Evolutionary conservation across 2,113 vertebrate genomes (phyloP).

Genomic region (Crotalus tigris): DNA sequence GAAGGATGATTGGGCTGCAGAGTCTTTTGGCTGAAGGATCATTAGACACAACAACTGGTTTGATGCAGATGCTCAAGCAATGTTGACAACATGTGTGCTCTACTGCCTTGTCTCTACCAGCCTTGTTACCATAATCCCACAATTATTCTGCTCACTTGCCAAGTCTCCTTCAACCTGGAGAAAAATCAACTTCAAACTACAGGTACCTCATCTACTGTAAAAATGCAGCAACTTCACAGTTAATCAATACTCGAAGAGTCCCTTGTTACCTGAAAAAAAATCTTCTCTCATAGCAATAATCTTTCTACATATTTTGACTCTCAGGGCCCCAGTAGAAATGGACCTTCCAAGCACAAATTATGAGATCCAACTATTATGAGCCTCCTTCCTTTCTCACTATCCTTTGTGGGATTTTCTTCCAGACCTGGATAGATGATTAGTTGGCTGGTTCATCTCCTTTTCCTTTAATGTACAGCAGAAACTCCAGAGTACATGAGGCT

Average conservation of each 20-base stretch:
- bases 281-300: neutral
- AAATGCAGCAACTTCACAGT: neutral
- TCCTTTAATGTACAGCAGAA: neutral
- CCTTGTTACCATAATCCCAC: neutral
- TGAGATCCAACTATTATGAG: neutral
- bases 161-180: neutral
- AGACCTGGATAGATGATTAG: neutral
- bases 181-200: neutral
- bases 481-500: neutral
- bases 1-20: neutral
- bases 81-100: neutral
- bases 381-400: neutral
- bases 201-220: neutral
- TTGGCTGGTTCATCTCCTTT: neutral
- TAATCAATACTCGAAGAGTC: neutral
- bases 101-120: neutral
- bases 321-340: neutral
- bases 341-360: neutral
- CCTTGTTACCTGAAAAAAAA: neutral
- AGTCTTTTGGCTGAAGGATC: neutral
- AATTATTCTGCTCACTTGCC: neutral
- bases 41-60: neutral
- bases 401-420: neutral
- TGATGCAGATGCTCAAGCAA: neutral
- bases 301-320: neutral